phyloP scores from a whole-genome alignment of 2,888 invertebrate genomes.

The Caenorhabditis angaria region DNA sequence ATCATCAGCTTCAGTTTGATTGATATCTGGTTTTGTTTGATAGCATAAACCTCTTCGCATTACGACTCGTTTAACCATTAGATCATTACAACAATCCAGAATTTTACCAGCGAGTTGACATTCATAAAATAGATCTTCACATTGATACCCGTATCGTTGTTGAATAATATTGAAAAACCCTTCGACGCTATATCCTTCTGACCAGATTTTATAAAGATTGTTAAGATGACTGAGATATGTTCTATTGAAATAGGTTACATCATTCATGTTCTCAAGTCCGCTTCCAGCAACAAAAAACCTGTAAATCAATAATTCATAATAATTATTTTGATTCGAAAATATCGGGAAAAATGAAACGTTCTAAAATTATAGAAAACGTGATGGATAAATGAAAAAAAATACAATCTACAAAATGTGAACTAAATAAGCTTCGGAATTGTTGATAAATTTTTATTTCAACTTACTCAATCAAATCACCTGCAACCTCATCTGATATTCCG shows the following conservation, averaged over 20 bases:
- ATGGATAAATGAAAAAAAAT: neutral
- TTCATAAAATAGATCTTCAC: conserved; percentile 64
- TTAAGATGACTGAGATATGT: conserved; percentile 61
- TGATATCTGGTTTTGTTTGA: conserved; percentile 58
- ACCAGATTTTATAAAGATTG: conserved; percentile 60
- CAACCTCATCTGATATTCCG: conserved; percentile 40
- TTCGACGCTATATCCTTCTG: conserved; percentile 54
- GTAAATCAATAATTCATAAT: conserved; percentile 9
- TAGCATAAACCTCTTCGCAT: conserved; percentile 69
- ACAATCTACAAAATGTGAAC: neutral
- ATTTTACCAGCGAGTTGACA: conserved; percentile 64
- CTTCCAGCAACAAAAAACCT: conserved; percentile 63
- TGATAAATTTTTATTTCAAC: conserved; percentile 5
- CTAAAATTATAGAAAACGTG: no score
- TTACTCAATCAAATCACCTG: conserved; percentile 55
- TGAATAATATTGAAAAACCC: conserved; percentile 63
- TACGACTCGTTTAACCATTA: conserved; percentile 56
- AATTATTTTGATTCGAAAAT: conserved; percentile 5
- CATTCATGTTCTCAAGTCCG: conserved; percentile 68
- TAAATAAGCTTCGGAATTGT: no score
- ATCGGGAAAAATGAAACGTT: no score
- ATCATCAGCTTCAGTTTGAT: conserved; percentile 69
- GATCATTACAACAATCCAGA: conserved; percentile 61
- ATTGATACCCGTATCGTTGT: conserved; percentile 65
- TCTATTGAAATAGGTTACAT: conserved; percentile 55